Conservation (phyloP, 2,888 invertebrate species). For the Drosophila limbata region DNA sequence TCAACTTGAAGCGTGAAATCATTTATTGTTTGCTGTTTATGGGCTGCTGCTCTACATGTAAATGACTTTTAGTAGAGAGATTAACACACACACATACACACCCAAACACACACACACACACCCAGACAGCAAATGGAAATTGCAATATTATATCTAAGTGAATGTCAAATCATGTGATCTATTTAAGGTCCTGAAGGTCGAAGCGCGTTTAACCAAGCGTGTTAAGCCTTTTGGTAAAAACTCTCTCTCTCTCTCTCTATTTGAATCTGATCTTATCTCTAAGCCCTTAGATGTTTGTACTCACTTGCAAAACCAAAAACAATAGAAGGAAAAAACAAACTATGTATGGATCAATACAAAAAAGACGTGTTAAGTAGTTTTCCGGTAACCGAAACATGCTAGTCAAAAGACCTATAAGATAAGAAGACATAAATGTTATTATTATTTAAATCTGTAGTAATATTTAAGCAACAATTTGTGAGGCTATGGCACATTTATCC, state of each 20-base stretch:
- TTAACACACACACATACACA: conserved; percentile 9
- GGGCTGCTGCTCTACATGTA: conserved; percentile 51
- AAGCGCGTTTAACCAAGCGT: conserved; percentile 48
- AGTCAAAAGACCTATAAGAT: conserved; percentile 65
- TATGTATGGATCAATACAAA: conserved; percentile 30
- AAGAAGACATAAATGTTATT: conserved; percentile 24
- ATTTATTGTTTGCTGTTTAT: conserved; percentile 29
- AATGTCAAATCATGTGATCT: conserved; percentile 85
- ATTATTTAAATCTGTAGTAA: conserved; percentile 8
- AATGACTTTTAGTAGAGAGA: conserved; percentile 54
- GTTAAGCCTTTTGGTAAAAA: conserved; percentile 64
- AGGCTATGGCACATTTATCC: conserved; percentile 59
- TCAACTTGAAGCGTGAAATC: conserved; percentile 24
- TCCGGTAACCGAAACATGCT: conserved; percentile 60
- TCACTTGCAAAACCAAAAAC: conserved; percentile 26
- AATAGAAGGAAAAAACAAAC: conserved; percentile 29
- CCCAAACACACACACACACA: conserved; percentile 20
- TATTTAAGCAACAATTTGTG: conserved; percentile 45
- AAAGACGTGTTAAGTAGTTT: conserved; percentile 39
- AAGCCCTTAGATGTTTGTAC: conserved; percentile 52
- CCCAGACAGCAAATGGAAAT: conserved; percentile 56
- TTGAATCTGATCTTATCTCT: conserved; percentile 46
- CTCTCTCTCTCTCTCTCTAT: conserved; percentile 41
- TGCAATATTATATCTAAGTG: conserved; percentile 81
- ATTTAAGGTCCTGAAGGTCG: conserved; percentile 82